phyloP scores from a whole-genome alignment of 2,888 invertebrate species.

The Chrysolina americana region DNA sequence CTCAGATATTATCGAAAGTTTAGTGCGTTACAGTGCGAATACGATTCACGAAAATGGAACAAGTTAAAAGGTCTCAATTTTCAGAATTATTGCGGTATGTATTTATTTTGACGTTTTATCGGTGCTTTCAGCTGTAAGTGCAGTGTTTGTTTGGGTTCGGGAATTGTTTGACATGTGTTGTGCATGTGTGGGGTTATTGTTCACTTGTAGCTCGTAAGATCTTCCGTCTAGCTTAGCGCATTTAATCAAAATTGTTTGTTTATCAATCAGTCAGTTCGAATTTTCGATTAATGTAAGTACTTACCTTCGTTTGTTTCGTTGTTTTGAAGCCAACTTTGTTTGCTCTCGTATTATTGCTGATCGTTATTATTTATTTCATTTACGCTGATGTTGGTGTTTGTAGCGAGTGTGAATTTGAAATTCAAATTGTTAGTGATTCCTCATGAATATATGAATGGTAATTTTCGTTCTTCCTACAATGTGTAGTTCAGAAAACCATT shows the following conservation, averaged over 20 bases:
- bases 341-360: slow-evolving; percentile 1
- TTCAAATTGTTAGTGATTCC: slow-evolving; percentile 29
- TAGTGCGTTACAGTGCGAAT: slow-evolving; percentile 41
- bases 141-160: slow-evolving; percentile 40
- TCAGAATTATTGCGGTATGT: slow-evolving; percentile 63
- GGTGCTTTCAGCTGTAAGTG: slow-evolving; percentile 29
- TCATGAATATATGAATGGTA: slow-evolving; percentile 31
- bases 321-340: not conserved
- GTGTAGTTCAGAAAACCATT: not conserved
- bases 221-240: slow-evolving; percentile 34
- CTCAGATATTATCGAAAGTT: slow-evolving; percentile 33
- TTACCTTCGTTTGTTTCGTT: not conserved
- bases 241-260: slow-evolving; percentile 44
- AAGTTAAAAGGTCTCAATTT: slow-evolving; percentile 59
- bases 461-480: not conserved
- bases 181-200: slow-evolving; percentile 52
- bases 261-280: slow-evolving; percentile 44
- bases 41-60: slow-evolving; percentile 51
- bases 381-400: slow-evolving; percentile 26
- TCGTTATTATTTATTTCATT: not conserved
- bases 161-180: slow-evolving; percentile 49
- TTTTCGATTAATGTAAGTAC: slow-evolving; percentile 46
- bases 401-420: slow-evolving; percentile 26
- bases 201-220: slow-evolving; percentile 16
- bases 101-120: slow-evolving; percentile 30